These are phyloP conservation scores for Psilopsiagon aurifrons DNA, from an alignment of 2,113 vertebrate species.

Conservation along the genomic window DNA sequence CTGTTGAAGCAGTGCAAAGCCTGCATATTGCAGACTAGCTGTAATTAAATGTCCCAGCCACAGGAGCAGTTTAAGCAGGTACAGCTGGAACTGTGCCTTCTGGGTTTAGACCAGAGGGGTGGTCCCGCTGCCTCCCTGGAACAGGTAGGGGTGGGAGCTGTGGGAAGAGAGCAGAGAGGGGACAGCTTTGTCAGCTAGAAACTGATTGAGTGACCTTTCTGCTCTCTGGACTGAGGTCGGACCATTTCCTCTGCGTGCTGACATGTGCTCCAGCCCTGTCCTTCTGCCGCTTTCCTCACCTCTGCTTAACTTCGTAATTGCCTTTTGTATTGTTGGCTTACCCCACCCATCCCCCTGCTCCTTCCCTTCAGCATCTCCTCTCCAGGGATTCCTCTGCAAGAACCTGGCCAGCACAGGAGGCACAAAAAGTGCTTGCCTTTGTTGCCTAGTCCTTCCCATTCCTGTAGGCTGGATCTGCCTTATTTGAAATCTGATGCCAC, in stretches of 20 bases:
- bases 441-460: background rate
- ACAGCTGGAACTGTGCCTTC: background rate
- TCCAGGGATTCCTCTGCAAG: background rate
- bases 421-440: background rate
- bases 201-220: background rate
- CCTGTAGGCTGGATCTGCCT: background rate
- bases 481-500: background rate
- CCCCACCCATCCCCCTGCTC: slow-evolving; percentile 10
- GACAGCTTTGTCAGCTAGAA: background rate
- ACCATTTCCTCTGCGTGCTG: background rate
- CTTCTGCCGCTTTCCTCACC: background rate
- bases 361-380: slow-evolving; percentile 21
- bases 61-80: background rate
- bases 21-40: background rate
- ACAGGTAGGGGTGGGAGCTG: background rate
- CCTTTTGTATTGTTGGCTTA: slow-evolving; percentile 25
- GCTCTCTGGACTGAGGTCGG: background rate
- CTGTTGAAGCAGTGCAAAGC: background rate
- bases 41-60: background rate
- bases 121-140: background rate
- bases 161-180: background rate
- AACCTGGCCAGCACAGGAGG: background rate
- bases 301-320: background rate
- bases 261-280: slow-evolving; percentile 1
- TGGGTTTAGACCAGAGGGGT: background rate